Evolutionary conservation across 2,113 vertebrate species (phyloP).

Genomic region (Balaeniceps rex): DNA sequence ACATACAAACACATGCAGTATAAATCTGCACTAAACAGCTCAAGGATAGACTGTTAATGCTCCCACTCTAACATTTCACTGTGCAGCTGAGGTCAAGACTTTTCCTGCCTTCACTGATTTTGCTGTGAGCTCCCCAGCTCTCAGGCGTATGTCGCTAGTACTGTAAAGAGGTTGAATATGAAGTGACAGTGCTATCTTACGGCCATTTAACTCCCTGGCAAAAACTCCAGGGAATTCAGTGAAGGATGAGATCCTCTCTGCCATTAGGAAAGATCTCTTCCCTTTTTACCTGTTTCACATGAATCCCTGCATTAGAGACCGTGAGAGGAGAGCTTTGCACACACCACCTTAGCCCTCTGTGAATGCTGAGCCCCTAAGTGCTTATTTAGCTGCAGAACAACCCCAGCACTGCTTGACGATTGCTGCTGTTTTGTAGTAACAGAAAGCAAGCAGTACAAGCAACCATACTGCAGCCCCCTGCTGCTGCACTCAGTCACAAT

Average conservation of each 20-base stretch:
- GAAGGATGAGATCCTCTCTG: neutral
- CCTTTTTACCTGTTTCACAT: neutral
- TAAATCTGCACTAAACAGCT: conserved; percentile 18
- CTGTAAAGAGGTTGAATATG: neutral
- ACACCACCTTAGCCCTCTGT: neutral
- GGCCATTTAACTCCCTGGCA: neutral
- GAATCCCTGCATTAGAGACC: neutral
- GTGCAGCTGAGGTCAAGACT: conserved; percentile 11
- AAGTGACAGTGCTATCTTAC: neutral
- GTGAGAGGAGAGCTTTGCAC: neutral
- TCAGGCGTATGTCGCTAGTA: neutral
- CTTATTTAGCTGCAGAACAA: neutral
- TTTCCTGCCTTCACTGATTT: neutral
- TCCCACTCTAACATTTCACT: neutral
- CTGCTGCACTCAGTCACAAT: conserved; percentile 1
- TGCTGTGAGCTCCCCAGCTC: neutral
- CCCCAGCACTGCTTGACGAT: neutral
- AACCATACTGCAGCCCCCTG: neutral
- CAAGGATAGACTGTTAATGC: neutral
- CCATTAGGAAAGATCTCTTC: neutral
- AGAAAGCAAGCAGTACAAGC: neutral
- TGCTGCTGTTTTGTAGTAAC: neutral
- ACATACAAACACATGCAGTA: neutral
- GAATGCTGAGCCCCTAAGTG: neutral
- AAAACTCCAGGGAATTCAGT: neutral